Evolutionary conservation across 2,888 invertebrate genomes (phyloP).

Genomic region (Caenorhabditis afra): DNA sequence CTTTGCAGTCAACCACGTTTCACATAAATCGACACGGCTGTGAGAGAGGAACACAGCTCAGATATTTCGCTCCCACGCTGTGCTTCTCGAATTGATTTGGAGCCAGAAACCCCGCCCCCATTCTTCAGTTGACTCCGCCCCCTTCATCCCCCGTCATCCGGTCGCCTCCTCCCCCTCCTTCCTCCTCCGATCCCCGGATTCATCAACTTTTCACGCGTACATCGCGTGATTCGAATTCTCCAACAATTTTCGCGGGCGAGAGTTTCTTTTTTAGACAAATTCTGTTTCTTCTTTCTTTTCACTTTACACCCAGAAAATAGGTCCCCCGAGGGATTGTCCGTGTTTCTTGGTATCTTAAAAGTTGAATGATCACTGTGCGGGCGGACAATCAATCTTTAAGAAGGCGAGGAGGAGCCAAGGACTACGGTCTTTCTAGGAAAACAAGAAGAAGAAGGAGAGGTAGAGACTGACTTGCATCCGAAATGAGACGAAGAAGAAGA

Average conservation of each 20-base stretch:
- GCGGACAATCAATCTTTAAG: conserved; percentile 28
- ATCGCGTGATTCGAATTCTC: conserved; percentile 49
- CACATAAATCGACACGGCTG: conserved; percentile 5
- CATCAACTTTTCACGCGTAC: conserved; percentile 54
- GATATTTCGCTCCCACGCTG: too few species aligned
- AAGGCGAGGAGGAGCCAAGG: too few species aligned
- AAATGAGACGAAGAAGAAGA: conserved; percentile 2
- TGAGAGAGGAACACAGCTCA: too few species aligned
- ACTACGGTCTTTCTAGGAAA: background rate
- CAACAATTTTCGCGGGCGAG: conserved; percentile 36
- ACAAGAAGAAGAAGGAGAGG: background rate
- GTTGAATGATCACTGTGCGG: conserved; percentile 39
- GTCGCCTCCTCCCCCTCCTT: conserved; percentile 1
- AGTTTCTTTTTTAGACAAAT: conserved; percentile 34
- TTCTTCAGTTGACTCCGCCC: conserved; percentile 11
- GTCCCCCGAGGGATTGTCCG: conserved; percentile 13
- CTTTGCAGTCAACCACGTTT: conserved; percentile 16
- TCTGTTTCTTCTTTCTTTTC: conserved; percentile 19
- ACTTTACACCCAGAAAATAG: conserved; percentile 36
- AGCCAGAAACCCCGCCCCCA: background rate
- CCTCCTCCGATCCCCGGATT: background rate
- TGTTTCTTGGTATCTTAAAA: background rate
- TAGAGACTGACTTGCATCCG: conserved; percentile 13
- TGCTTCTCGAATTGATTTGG: too few species aligned
- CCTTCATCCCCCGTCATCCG: background rate